Evolutionary conservation across 1,140 invertebrate species (phyloP), one percentile per base, ranked within the genome.

Genomic region (Drosophila orosa): DNA sequence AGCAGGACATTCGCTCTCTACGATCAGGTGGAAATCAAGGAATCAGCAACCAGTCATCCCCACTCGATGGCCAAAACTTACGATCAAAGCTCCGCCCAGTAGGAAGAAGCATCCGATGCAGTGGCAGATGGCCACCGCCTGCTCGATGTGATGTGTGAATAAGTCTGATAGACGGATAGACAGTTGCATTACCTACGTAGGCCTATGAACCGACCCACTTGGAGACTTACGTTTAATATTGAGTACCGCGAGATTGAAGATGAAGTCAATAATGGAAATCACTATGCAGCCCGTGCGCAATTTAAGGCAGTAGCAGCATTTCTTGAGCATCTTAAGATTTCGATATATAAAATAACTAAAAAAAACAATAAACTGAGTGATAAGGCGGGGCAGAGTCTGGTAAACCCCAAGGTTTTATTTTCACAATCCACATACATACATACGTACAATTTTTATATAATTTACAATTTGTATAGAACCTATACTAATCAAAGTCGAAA

Each of bases 51-150:
- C 13, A 19, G 12, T 6, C 3, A 17, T 13, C 3, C 7, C 10
- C 17, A 17, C 9, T 33, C 31, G 0, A 33, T 25, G 10, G 19
- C 13, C 13, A 22, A 22, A 22, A 82, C 83, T 62, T 72, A 87
- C 82, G 13, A 87, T 29, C 7, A 82, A 5, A 10, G 66, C 58
- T 7, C 82, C 83, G 13, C 73, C 8, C 0, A 82, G 4, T 12
- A 86, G 39, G 27, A 86, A 65, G 3, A 45, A 8, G 47, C 83
- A 86, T 15, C 78, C 83, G 19, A 86, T 79, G 42, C 63, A 72
- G 29, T 86, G 82, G 7, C 78, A 87, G 19, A 87, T 82, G 37
- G 66, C 59, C 54, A 87, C 83, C 15, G 78, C 83, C 13, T 54
- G 57, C 22, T 87, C 82, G 8, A 60, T 27, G 5, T 50, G 62